Evolutionary conservation across 2,113 vertebrate genomes (phyloP).

Genomic region (Crocuta crocuta): DNA sequence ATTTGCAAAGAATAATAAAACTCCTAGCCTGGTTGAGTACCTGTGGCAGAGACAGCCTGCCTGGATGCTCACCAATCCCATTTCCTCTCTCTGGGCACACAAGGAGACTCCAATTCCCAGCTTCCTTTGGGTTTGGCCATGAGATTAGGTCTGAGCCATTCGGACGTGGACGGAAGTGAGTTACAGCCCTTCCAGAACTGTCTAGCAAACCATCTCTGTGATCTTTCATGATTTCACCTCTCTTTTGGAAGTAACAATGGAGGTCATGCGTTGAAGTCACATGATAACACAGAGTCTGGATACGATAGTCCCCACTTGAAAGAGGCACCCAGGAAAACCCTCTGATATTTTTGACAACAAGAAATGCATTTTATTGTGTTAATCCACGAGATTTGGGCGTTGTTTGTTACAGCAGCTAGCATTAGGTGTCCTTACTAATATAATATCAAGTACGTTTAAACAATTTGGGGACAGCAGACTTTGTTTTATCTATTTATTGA

Average conservation of each 20-base stretch:
- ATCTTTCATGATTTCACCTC: not conserved
- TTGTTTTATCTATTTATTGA: conserved; percentile 23
- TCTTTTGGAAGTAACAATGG: not conserved
- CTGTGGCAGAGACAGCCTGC: not conserved
- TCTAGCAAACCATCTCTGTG: not conserved
- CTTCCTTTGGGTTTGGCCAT: not conserved
- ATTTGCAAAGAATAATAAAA: conserved; percentile 13
- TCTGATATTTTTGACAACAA: not conserved
- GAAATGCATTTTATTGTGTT: not conserved
- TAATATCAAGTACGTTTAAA: not conserved
- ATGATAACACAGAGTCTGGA: not conserved
- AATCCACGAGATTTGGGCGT: not conserved
- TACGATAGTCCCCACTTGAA: not conserved
- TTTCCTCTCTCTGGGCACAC: not conserved
- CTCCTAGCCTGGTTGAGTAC: not conserved
- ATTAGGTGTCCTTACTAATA: not conserved
- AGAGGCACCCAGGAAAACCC: not conserved
- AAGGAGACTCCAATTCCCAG: not conserved
- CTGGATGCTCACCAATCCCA: not conserved
- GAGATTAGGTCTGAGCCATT: not conserved
- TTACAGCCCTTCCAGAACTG: not conserved
- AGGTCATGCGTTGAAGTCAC: not conserved
- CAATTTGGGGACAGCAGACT: not conserved
- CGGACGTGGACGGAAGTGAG: not conserved
- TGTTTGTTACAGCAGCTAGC: not conserved